A percentile compares a stretch with the other conserved stretches of the same genome.
These are phyloP conservation scores for Chunga burmeisteri DNA, from an alignment of 2,113 vertebrate genomes.

Conservation along the genomic window DNA sequence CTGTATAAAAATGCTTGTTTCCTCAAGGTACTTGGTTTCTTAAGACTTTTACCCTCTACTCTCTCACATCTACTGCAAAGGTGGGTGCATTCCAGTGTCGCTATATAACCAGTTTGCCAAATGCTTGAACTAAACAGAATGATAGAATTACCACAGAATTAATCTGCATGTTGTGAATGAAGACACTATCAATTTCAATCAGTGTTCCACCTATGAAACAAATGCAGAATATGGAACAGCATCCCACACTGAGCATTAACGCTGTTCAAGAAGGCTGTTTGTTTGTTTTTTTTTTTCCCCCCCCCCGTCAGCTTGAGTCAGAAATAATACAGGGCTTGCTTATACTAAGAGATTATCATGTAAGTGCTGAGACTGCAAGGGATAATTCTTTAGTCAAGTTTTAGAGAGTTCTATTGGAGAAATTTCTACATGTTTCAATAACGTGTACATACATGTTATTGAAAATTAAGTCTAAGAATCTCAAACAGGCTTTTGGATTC, in stretches of 20 bases:
- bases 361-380: not conserved
- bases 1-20: not conserved
- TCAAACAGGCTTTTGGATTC: not conserved
- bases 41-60: not conserved
- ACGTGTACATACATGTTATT: accelerated
- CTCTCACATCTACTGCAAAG: not conserved
- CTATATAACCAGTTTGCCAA: not conserved
- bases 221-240: not conserved
- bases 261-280: not conserved
- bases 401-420: not conserved
- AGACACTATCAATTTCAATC: not conserved
- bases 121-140: not conserved
- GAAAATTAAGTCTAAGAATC: not conserved
- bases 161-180: not conserved
- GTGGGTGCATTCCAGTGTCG: not conserved
- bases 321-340: not conserved
- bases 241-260: not conserved
- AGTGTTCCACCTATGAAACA: not conserved
- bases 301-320: not conserved
- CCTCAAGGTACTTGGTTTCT: not conserved
- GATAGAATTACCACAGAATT: not conserved
- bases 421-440: not conserved
- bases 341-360: not conserved
- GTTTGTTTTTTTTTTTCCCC: too few species aligned
- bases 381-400: not conserved